These are phyloP conservation scores for Bovichtus variegatus DNA, from an alignment of 2,797 vertebrate species.

Conservation along the genomic window DNA sequence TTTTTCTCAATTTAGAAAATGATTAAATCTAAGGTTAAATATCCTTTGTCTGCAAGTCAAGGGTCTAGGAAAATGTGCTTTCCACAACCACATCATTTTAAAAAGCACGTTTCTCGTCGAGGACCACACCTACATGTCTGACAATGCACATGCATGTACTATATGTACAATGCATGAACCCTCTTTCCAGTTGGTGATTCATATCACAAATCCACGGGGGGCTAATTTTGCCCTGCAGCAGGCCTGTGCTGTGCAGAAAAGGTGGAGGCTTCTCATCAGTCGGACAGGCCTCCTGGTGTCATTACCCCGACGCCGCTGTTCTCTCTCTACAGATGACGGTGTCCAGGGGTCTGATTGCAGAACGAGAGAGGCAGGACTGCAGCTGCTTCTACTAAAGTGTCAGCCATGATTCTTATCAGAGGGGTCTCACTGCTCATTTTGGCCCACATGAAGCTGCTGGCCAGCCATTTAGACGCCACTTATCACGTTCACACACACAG, in stretches of 20 bases:
- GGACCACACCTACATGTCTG: neutral
- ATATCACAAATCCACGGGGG: conserved; percentile 14
- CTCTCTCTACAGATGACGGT: conserved; percentile 47
- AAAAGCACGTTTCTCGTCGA: neutral
- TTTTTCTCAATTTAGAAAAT: neutral
- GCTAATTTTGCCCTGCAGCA: conserved; percentile 37
- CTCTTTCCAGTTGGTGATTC: conserved; percentile 29
- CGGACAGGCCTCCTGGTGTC: conserved; percentile 35
- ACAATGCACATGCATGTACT: conserved; percentile 11
- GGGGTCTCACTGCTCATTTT: conserved; percentile 40
- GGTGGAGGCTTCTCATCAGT: conserved; percentile 68
- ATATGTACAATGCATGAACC: conserved; percentile 32
- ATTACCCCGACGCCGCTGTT: conserved; percentile 26
- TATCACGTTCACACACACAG: conserved; percentile 9
- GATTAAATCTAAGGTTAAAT: neutral
- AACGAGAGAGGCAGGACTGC: conserved; percentile 52
- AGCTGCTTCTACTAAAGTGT: conserved; percentile 59
- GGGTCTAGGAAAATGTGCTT: neutral
- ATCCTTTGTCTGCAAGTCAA: neutral
- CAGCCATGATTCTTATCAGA: conserved; percentile 70
- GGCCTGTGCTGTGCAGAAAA: conserved; percentile 25
- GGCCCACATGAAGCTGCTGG: conserved; percentile 18
- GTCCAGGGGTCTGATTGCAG: conserved; percentile 78
- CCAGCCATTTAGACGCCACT: conserved; percentile 33
- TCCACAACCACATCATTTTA: neutral